Base-by-base conservation (phyloP, 2,113 vertebrate species). In the Tichodroma muraria region DNA sequence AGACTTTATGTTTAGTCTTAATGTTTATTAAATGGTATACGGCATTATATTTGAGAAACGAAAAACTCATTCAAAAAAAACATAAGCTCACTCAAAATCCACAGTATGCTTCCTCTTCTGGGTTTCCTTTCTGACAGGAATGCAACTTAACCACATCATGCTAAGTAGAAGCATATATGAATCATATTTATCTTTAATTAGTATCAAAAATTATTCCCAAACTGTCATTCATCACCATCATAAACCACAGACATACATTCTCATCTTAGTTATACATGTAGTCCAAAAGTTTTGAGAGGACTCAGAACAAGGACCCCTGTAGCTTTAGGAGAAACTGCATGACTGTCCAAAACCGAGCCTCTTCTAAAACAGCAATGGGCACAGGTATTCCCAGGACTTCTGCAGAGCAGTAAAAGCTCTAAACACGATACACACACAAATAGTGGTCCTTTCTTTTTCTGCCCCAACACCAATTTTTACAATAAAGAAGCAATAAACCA, bases 381-480 rank as follows among this genome's bases (percentile, higher is more conserved):
- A 61, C 10, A 66, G 6, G 5, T 38, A 11, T 42, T 54, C 25
- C 22, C 35, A 40, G 47, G 6, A 54, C 4, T 15, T 64, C 37
- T 65, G 27, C 8, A 61, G 27, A 42, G 9, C 19, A 82, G 15
- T 18, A 40, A 42, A 5, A 47, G 4, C 9, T 47, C 31, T 75
- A 66, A 71, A 73, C 6, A 59, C 6, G 1, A 30, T 23, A 49
- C 13, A n/a, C 11, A 33, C 4, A 25, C 27, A 49, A 50, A 64
- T 6, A 52, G 8, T 13, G 27, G 11, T 19, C 2, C 2, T 28
- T 52, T 50, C 31, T 18, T 82, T 37, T 73, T 23, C n/a, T 1
- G 0, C 8, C 24, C 4, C 10, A 81, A 56, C 30, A 69, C 6
- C 4, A 15, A 13, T 31, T 44, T 42, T 10, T 85, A 33, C 0